A percentile compares a stretch with the other conserved stretches of the same genome.
phyloP scores from a whole-genome alignment of 2,797 vertebrate species.

The Okamejei kenojei region DNA sequence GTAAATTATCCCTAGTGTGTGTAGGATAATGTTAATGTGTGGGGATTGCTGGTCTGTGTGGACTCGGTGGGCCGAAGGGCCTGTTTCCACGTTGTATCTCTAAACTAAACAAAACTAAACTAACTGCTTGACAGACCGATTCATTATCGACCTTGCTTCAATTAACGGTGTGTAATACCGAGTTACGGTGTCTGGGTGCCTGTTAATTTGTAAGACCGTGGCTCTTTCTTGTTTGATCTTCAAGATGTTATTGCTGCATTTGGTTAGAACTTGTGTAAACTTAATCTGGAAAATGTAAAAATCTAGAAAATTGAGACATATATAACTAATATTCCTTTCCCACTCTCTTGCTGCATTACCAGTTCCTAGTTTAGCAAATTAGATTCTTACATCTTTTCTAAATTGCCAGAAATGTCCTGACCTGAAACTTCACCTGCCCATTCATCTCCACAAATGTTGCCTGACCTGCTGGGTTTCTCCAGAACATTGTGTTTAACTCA shows the following conservation, averaged over 20 bases:
- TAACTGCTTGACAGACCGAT: not conserved
- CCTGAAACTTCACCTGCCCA: too few species aligned
- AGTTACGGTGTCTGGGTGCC: not conserved
- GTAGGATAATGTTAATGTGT: too few species aligned
- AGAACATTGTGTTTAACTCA: too few species aligned
- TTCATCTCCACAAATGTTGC: too few species aligned
- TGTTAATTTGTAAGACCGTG: not conserved
- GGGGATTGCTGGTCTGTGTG: too few species aligned
- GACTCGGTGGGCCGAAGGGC: too few species aligned
- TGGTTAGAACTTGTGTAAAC: not conserved
- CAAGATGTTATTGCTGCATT: not conserved
- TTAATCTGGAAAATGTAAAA: not conserved
- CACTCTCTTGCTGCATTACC: slow-evolving; percentile 40
- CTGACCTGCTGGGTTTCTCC: too few species aligned
- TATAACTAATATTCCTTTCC: not conserved
- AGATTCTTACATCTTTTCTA: not conserved
- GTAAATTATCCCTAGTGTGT: too few species aligned
- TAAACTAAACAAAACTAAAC: too few species aligned
- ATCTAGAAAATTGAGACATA: not conserved
- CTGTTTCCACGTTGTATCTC: too few species aligned
- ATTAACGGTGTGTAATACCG: not conserved
- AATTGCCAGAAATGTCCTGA: not conserved
- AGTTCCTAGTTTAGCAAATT: not conserved
- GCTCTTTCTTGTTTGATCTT: not conserved
- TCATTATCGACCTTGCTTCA: not conserved